Percentiles rank a stretch among this genome's conserved stretches.
Conservation (phyloP, 2,113 vertebrate species). For the Phylloscopus whistleri region DNA sequence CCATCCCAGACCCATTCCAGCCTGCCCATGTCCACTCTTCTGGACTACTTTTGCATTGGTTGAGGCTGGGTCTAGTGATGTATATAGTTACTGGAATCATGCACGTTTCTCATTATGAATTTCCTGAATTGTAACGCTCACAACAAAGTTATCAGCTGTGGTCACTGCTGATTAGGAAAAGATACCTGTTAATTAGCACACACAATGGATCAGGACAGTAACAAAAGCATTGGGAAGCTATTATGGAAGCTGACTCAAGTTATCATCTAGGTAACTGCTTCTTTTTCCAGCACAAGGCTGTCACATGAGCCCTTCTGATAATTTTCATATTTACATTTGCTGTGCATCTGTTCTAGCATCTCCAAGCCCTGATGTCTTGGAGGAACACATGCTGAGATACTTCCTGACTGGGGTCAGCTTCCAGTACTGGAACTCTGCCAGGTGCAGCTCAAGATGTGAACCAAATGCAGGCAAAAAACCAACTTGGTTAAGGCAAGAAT, state of each 20-base stretch:
- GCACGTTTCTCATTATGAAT: background rate
- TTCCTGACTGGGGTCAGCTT: slow-evolving; percentile 25
- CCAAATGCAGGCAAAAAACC: background rate
- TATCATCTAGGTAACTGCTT: background rate
- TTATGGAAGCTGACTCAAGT: background rate
- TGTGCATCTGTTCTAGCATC: background rate
- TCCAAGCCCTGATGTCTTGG: background rate
- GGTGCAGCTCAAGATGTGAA: background rate
- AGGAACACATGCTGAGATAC: background rate
- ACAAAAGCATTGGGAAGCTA: background rate
- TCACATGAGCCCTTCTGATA: background rate
- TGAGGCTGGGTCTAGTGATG: background rate
- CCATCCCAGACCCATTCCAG: background rate
- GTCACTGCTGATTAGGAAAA: background rate
- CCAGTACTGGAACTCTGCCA: background rate
- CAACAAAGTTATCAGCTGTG: background rate
- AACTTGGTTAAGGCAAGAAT: background rate
- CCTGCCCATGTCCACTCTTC: background rate
- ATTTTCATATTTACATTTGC: slow-evolving; percentile 29
- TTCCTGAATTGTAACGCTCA: background rate
- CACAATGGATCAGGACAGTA: background rate
- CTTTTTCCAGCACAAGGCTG: background rate
- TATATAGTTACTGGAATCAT: background rate
- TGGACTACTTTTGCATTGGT: background rate
- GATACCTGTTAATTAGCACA: background rate